Percentiles rank a stretch among this genome's conserved stretches.
These are phyloP conservation scores for Lerista edwardsae DNA, from an alignment of 2,797 vertebrate genomes.

Conservation along the genomic window DNA sequence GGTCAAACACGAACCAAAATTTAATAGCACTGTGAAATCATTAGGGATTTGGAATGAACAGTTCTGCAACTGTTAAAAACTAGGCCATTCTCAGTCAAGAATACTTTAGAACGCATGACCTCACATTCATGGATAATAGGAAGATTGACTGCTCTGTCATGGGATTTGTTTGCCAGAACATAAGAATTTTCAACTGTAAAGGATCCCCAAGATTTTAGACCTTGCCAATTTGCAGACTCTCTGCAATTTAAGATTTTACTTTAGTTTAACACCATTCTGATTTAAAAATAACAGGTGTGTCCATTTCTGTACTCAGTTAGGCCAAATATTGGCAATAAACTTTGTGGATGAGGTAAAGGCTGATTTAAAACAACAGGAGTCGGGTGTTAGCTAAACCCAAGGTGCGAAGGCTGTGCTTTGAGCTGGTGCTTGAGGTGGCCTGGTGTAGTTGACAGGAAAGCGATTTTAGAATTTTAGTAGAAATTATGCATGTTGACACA, in stretches of 20 bases:
- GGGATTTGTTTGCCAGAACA: slow-evolving; percentile 17
- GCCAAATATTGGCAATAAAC: neutral
- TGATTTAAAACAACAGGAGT: neutral
- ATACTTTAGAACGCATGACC: slow-evolving; percentile 30
- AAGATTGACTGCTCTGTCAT: slow-evolving; percentile 17
- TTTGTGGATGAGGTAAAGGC: neutral
- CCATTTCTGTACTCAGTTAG: fast-evolving
- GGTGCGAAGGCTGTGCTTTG: neutral
- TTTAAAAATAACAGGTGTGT: neutral
- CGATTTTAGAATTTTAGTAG: neutral
- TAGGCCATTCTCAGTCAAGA: slow-evolving; percentile 62
- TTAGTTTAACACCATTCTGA: neutral
- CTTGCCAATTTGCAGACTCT: neutral
- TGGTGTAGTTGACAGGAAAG: neutral
- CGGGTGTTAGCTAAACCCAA: too few species aligned
- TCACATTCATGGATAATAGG: slow-evolving; percentile 28
- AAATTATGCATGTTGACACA: neutral
- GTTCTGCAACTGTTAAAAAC: slow-evolving; percentile 24
- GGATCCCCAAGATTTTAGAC: fast-evolving
- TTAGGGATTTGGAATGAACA: slow-evolving; percentile 62
- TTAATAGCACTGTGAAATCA: slow-evolving; percentile 67
- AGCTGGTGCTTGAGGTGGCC: neutral
- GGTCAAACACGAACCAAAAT: slow-evolving; percentile 67
- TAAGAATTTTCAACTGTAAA: slow-evolving; percentile 15
- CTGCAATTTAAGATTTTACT: neutral